A percentile compares a stretch with the other conserved stretches of the same genome.
Evolutionary conservation across 2,888 invertebrate genomes (phyloP).

Genomic region (Monopis laevigella): DNA sequence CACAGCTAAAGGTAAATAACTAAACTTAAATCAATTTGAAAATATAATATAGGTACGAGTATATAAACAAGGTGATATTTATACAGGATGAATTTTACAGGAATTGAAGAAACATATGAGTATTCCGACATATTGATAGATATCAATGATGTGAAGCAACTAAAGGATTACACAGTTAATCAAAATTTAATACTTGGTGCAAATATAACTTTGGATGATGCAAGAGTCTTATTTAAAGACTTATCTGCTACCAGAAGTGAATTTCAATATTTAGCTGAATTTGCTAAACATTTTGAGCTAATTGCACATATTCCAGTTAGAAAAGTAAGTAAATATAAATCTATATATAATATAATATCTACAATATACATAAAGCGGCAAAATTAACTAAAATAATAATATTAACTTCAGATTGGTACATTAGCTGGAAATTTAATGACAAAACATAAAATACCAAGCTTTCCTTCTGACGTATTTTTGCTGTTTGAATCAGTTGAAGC

Average conservation of each 20-base stretch:
- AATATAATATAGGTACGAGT: too few species aligned
- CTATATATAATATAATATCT: neutral
- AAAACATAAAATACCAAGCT: conserved; percentile 67
- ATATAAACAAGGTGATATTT: too few species aligned
- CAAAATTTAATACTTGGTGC: conserved; percentile 64
- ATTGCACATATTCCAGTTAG: conserved; percentile 73
- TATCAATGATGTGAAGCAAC: conserved; percentile 35
- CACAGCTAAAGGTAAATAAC: conserved; percentile 71
- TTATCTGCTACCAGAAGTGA: conserved; percentile 34
- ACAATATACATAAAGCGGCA: neutral
- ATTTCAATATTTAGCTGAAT: conserved; percentile 60
- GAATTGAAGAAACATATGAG: conserved; percentile 36
- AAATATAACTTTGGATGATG: conserved; percentile 63
- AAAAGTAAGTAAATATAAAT: conserved; percentile 49
- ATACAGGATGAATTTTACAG: too few species aligned
- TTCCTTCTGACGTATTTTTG: conserved; percentile 73
- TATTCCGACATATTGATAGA: conserved; percentile 42
- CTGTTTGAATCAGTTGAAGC: conserved; percentile 66
- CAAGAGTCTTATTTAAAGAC: conserved; percentile 54
- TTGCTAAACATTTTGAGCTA: conserved; percentile 67
- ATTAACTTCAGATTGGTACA: conserved; percentile 61
- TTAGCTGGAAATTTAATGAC: conserved; percentile 75
- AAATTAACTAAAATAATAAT: neutral
- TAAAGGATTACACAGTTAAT: conserved; percentile 36
- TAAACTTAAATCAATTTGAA: neutral